Percentiles rank a stretch among this genome's conserved stretches.
Evolutionary conservation across 2,888 invertebrate genomes (phyloP).

Genomic region (Sphinx pinastri): DNA sequence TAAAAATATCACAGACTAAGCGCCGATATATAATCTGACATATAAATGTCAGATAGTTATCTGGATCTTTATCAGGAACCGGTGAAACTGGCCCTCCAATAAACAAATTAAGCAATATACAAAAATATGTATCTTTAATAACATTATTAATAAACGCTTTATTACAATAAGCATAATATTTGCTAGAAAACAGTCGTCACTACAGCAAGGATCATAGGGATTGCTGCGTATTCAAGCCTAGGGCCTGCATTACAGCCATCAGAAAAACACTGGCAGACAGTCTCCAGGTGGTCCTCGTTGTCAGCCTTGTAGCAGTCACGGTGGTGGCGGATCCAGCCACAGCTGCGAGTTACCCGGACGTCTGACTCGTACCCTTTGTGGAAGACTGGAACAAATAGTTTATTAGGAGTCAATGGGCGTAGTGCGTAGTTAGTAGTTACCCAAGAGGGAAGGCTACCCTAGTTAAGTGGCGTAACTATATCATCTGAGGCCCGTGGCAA

Average conservation of each 20-base stretch:
- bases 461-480: too few relatives aligned
- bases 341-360: constrained; percentile 83
- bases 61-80: too few relatives aligned
- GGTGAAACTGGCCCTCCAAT: too few relatives aligned
- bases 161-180: not conserved
- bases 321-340: constrained; percentile 83
- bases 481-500: too few relatives aligned
- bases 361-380: constrained; percentile 69
- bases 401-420: not conserved
- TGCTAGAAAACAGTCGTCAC: constrained; percentile 31
- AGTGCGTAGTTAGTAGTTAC: too few relatives aligned
- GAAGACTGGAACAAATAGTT: constrained; percentile 53
- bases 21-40: too few relatives aligned
- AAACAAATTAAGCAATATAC: too few relatives aligned
- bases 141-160: too few relatives aligned
- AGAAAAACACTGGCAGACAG: constrained; percentile 85
- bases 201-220: constrained; percentile 1
- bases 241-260: constrained; percentile 83
- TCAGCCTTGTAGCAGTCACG: constrained; percentile 84
- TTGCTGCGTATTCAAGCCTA: not conserved
- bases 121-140: too few relatives aligned
- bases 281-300: constrained; percentile 86
- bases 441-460: too few relatives aligned
- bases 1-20: too few relatives aligned
- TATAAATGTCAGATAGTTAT: too few relatives aligned